Conservation (phyloP, 2,113 vertebrate genomes). For the Pithys albifrons region DNA sequence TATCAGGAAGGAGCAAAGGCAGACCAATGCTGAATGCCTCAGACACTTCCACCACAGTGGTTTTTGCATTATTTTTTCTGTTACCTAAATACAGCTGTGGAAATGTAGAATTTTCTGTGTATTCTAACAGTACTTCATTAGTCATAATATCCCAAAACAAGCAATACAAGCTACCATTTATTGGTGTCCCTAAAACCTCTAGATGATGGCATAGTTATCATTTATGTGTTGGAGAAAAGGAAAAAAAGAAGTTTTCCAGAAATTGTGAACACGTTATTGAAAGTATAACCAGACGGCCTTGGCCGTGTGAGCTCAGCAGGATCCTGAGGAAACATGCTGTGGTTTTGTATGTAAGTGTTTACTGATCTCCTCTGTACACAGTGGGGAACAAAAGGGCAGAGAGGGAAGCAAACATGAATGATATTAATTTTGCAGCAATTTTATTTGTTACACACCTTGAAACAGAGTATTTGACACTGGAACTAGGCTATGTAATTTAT, state of each 20-base stretch:
- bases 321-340: not conserved
- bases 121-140: not conserved
- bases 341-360: not conserved
- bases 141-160: not conserved
- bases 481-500: not conserved
- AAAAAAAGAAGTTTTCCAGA: not conserved
- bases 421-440: not conserved
- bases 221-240: not conserved
- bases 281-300: not conserved
- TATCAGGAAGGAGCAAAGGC: not conserved
- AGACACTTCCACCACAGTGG: not conserved
- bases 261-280: not conserved
- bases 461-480: not conserved
- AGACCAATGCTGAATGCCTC: not conserved
- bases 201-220: not conserved
- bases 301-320: not conserved
- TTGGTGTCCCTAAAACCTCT: not conserved
- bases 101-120: not conserved
- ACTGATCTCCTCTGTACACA: not conserved
- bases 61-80: not conserved
- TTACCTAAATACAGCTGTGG: not conserved
- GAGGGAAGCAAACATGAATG: not conserved
- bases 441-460: not conserved
- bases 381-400: not conserved
- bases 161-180: not conserved